Conservation (phyloP, 64 coral and sea anemone genomes). For the Hydrozoanthus tunicans region DNA sequence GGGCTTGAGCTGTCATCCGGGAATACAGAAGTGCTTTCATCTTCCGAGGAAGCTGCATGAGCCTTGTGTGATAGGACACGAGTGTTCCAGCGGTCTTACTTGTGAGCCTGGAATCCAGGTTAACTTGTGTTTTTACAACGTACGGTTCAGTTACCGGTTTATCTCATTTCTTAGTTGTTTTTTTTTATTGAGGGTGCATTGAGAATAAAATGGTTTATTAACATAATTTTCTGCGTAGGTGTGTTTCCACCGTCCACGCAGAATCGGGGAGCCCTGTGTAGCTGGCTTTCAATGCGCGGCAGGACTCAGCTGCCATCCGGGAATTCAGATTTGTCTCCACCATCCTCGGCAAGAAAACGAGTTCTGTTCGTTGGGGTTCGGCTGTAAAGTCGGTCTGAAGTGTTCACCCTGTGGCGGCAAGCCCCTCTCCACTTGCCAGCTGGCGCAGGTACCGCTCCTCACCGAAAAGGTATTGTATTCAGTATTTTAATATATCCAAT, state of each 20-base stretch:
- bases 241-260: constrained; percentile 72
- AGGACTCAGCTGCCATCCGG: constrained; percentile 89
- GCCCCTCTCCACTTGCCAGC: constrained; percentile 86
- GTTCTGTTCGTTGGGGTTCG: constrained; percentile 83
- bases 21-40: constrained; percentile 57
- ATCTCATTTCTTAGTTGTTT: not conserved
- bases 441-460: constrained; percentile 62
- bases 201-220: not conserved
- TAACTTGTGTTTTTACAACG: not conserved
- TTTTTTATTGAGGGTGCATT: not conserved
- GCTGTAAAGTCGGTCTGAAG: constrained; percentile 64
- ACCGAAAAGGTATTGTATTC: constrained; percentile 61
- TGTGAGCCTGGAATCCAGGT: constrained; percentile 65
- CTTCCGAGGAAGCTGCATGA: constrained; percentile 39
- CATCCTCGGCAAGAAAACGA: constrained; percentile 85
- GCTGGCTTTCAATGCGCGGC: constrained; percentile 69
- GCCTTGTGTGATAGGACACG: constrained; percentile 45
- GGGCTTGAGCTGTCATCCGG: constrained; percentile 52
- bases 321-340: constrained; percentile 80
- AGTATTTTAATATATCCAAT: no score
- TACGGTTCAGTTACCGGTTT: not conserved
- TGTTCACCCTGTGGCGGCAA: constrained; percentile 75
- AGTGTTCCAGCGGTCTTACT: constrained; percentile 38
- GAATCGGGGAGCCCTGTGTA: constrained; percentile 73
- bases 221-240: constrained; percentile 24